Evolutionary conservation across 2,888 invertebrate genomes (phyloP), one percentile per base, ranked within the genome.

Genomic region (Scelioninae gen. 2): DNA sequence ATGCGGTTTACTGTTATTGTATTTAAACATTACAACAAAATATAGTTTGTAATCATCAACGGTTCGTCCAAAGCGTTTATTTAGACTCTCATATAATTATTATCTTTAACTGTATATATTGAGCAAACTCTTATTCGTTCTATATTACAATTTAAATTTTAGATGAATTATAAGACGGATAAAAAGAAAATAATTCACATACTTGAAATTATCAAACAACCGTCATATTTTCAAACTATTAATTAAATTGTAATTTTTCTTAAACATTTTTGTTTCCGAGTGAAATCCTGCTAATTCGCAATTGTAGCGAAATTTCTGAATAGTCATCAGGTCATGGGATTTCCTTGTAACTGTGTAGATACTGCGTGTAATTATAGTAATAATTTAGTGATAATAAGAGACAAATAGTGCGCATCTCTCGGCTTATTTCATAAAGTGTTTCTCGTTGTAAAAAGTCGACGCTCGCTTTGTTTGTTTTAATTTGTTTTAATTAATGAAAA

Each of bases 341-440:
- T 48, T 39, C 48, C 55, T 41, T 53, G 72, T 67, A 72, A 64
- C 53, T 61, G 65, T 72, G 61, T 67, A 72, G 72, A 67, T 72
- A 67, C 16, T 72, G 58, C 60, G 53, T 61, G 61, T 72, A 67
- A 67, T 46, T 72, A 53, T 72, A 72, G 55, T 39, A 48, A 60
- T 65, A 65, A 53, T 53, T 52, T 53, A 53, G 39, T 2, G 16
- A 33, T 39, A 19, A 50, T 31, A 25, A 37, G 31, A 35, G 3
- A 52, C 19, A 39, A 35, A 50, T 43, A 43, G 41, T 22, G 28
- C 48, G 55, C 52, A 46, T 37, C 9, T 53, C 25, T 53, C 31
- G 57, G 39, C 37, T 48, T 57, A 58, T n/a, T 48, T 48, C 53
- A 11, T 13, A 33, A 58, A 58, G 11, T 41, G 41, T 58, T 57